Base-by-base conservation (phyloP, 1,140 invertebrate genomes). In the Hycleus phaleratus region DNA sequence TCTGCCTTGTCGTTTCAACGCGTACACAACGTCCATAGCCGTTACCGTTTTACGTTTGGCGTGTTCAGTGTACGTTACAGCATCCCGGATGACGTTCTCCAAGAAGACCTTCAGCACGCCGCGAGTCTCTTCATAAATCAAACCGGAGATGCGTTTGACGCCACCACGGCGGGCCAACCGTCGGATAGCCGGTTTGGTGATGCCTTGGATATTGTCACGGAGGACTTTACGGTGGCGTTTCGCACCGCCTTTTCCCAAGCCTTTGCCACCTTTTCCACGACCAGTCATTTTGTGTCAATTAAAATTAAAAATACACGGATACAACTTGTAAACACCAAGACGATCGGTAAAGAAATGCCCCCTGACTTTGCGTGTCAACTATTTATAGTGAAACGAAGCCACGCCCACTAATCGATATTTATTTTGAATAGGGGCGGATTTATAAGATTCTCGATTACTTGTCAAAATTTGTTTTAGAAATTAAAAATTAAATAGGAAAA, bases 11-110 rank as follows among this genome's bases (percentile, higher is more conserved):
- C 88, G 75, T 73, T 92, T 93, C 62, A 92, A 74, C 26, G 88
- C 88, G 68, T 91, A 91, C 12, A 93, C 90, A 10, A 92, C 87
- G 69, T 93, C 88, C 88, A 92, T 92, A 50, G 88, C 87, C 7
- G 89, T 92, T 38, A 85, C 82, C 11, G 89, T 92, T 75, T 91
- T 92, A 60, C 88, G 76, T 76, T 89, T 90, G 61, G 87, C 86
- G 72, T 90, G 86, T 71, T 87, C 87, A 7, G 86, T 88, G 75
- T 90, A 91, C n/a, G 86, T 90, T 49, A 91, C 86, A 9, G 87
- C 86, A 73, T 90, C 88, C 52, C 86, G 79, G 67, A 91, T 91
- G 0, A 91, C 85, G 69, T 89, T 90, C 72, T 90, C 58, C 49
- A 91, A 73, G 72, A 91, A 91, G 0, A 88, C 82, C 72, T 88